Base-by-base conservation (phyloP, 2,888 invertebrate genomes). In the Pardosa pseudoannulata region DNA sequence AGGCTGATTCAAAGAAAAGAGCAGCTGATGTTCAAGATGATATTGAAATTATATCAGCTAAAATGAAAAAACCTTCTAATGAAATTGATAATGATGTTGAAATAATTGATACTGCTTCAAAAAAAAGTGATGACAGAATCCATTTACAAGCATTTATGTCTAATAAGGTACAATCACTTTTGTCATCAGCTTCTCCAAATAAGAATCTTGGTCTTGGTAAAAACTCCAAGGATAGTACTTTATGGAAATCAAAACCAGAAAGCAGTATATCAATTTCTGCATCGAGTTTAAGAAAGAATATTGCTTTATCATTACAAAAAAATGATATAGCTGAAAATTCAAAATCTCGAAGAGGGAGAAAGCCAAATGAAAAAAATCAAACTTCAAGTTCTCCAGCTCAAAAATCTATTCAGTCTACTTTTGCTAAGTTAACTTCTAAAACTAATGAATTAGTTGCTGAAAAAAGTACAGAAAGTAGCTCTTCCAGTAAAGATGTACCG, bases 101-200 rank as follows among this genome's bases (percentile, higher is more conserved):
- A 46, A 39, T 27, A 27, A 31, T 23, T 23, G 41, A 29, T 16
- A 32, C 29, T 13, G 19, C 13, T 27, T 62, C 5, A 19, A 72
- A 50, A 9, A 83, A 72, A 65, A 39, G 16, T 50, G 65, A 29
- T 27, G 70, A 50, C 1, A 73, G 31, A 27, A 67, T 32, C 62
- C 46, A 32, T 27, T 29, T 85, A 0, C 83, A 85, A 9, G 46
- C 46, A 28, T 73, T 72, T 3, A 85, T 85, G 83, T 85, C 76
- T 27, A 85, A 72, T 50, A 85, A 85, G 68, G 83, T 85, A 32
- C 78, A 85, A n/a, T 78, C 83, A n/a, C 72, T 85, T 5, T 50
- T 83, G 13, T 78, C 78, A 16, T 46, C 76, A 0, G 75, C 68
- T 56, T 67, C 73, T 56, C 68, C 32, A 23, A 28, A 46, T n/a